Percentiles rank a stretch among this genome's conserved stretches.
phyloP scores from a whole-genome alignment of 2,113 vertebrate species.

The Talpa occidentalis region DNA sequence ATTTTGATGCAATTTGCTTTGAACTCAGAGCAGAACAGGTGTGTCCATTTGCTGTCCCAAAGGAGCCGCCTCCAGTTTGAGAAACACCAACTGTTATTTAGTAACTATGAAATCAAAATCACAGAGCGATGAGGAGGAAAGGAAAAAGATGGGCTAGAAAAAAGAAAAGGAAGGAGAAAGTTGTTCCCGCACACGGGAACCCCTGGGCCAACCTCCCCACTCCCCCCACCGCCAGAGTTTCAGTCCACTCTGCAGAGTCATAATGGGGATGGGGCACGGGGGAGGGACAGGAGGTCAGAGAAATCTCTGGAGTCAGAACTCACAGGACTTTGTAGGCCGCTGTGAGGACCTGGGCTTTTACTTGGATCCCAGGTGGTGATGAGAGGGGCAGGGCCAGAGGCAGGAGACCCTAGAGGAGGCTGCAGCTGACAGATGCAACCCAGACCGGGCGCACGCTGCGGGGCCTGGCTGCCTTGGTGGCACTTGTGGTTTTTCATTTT shows the following conservation, averaged over 20 bases:
- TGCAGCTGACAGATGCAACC: too few relatives aligned
- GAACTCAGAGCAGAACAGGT: background rate
- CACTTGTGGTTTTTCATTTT: too few relatives aligned
- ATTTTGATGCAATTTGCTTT: background rate
- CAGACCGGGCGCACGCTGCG: too few relatives aligned
- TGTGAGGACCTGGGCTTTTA: too few relatives aligned
- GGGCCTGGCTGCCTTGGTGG: background rate
- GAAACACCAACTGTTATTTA: background rate
- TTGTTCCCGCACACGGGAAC: background rate
- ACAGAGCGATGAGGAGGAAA: background rate
- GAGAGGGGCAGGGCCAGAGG: background rate
- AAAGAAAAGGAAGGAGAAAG: background rate
- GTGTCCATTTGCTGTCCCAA: background rate
- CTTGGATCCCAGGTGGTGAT: background rate
- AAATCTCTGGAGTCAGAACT: background rate
- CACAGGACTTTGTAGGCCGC: rapidly evolving
- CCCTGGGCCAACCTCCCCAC: too few relatives aligned
- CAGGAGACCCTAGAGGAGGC: background rate
- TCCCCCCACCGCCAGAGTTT: too few relatives aligned
- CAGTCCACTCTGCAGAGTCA: too few relatives aligned
- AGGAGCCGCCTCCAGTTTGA: background rate
- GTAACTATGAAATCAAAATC: background rate
- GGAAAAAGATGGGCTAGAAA: background rate
- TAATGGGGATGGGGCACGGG: background rate
- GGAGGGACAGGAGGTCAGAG: background rate